Percentiles rank a stretch among this genome's conserved stretches.
Evolutionary conservation across 1,140 invertebrate genomes (phyloP).

Genomic region (Vanessa tameamea): DNA sequence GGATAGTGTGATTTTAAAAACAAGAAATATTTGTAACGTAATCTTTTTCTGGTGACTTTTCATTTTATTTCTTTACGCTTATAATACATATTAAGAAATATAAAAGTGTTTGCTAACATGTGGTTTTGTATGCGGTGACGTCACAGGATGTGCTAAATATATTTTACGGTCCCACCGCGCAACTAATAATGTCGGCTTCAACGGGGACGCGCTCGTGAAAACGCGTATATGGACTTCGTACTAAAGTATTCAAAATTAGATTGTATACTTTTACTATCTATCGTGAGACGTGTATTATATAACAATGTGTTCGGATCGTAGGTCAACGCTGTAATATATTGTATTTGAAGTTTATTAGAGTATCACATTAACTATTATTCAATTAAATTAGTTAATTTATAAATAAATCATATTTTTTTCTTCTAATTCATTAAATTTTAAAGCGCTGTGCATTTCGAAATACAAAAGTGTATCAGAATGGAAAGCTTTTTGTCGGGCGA

Average conservation of each 20-base stretch:
- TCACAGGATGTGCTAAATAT: slow-evolving; percentile 61
- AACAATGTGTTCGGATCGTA: too few species aligned
- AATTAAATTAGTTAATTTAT: too few species aligned
- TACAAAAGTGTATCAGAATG: background rate
- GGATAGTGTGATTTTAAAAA: background rate
- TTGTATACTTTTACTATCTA: too few species aligned
- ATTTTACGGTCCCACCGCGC: slow-evolving; percentile 47
- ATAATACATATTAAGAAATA: slow-evolving; percentile 36
- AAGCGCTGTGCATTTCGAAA: too few species aligned
- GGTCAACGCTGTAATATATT: too few species aligned
- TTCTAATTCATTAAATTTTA: too few species aligned
- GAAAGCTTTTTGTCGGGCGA: background rate
- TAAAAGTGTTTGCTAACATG: slow-evolving; percentile 40
- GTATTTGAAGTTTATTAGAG: too few species aligned
- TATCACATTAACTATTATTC: too few species aligned
- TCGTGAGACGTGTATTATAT: too few species aligned
- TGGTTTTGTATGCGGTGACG: slow-evolving; percentile 50
- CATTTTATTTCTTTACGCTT: slow-evolving; percentile 5
- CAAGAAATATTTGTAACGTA: background rate
- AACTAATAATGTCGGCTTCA: slow-evolving; percentile 36
- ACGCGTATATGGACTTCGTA: slow-evolving; percentile 5
- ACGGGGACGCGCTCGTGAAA: slow-evolving; percentile 24
- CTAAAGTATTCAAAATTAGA: background rate
- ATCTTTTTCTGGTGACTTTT: background rate
- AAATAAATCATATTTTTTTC: too few species aligned